Evolutionary conservation across 2,888 invertebrate genomes (phyloP), one percentile per base, ranked within the genome.

Genomic region (Anagyrus pseudococci): DNA sequence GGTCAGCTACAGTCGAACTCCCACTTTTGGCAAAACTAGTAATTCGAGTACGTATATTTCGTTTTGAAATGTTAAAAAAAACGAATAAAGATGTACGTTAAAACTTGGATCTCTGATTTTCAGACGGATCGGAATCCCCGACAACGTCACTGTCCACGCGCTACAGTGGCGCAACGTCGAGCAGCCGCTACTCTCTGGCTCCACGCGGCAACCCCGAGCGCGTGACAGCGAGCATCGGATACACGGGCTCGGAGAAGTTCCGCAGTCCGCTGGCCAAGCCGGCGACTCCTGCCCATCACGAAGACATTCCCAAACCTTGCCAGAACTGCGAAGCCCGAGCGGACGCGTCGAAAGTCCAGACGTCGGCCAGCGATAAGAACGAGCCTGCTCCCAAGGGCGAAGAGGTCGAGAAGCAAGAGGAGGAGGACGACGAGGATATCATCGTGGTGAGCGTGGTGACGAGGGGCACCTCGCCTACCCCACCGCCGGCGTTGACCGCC

Each of bases 391-490:
- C 4, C 1, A 26, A n/a, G 2, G 56, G 56, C 25, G 61, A 67
- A 19, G 62, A 60, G 1, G 52, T n/a, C 17, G 43, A 49, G 1
- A 20, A 2, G 7, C 15, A 37, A 6, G 50, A 50, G 0, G 55
- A 52, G 1, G 58, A 64, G 7, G 25, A 49, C 2, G 50, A 56
- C 0, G 55, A 55, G 1, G 67, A 67, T 1, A 4, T 58, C 1
- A 54, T 68, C 20, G 44, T 67, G 2, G 77, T 93, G 2, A 84
- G 84, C 4, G 86, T 92, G 54, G 84, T 91, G 2, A 91, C 91
- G 0, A 84, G 93, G 62, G 89, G 89, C 26, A 93, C 93, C 0
- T 93, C 93, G 19, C 93, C 93, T 0, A 90, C 89, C 0, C 88
- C 89, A 3, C 87, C 88, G 0, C 87, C 88, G 1, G 86, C 88